Base-by-base conservation (phyloP, 2,797 vertebrate species). In the Poliocrania exsul region DNA sequence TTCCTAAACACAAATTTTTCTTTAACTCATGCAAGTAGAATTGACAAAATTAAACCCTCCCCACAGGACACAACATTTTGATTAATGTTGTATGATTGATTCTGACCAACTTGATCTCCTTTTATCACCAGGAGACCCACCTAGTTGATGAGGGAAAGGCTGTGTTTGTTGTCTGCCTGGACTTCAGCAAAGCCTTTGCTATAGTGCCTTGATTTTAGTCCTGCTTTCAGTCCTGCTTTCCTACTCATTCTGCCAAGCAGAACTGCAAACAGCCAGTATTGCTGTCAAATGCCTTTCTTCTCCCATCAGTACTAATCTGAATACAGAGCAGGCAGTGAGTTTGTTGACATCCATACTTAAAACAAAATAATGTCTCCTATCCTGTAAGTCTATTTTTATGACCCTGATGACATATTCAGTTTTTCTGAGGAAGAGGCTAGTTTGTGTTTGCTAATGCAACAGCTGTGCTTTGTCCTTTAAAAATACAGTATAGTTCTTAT, bases 381-480 rank as follows among this genome's bases (percentile, higher is more conserved):
- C 12, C 21, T 6, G 7, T 33, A 40, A 2, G 2, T 51, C 94
- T 88, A 29, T 24, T 88, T 82, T 93, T 33, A 72, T 90, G 81
- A 90, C 70, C 62, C 75, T 87, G 84, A 73, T 82, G 57, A 78
- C 72, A 57, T 77, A 53, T 67, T 74, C 19, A 19, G 11, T 69
- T 81, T 91, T 91, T 86, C 61, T 90, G 65, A 65, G 31, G 51
- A 37, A 93, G 64, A 84, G 14, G 11, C 26, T 60, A 25, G 9
- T 61, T 90, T 86, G 11, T 70, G 40, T 77, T 96, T 82, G 56
- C 67, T 85, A 29, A 19, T 57, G 44, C 12, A 92, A 81, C 89
- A 93, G 92, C 81, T 94, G 80, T 61, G 58, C 6, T 91, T 86
- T 54, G 42, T 83, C 75, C 47, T 86, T 74, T 71, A 54, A 91